phyloP scores from a whole-genome alignment of 1,140 invertebrate species.

The Dreissena polymorpha region DNA sequence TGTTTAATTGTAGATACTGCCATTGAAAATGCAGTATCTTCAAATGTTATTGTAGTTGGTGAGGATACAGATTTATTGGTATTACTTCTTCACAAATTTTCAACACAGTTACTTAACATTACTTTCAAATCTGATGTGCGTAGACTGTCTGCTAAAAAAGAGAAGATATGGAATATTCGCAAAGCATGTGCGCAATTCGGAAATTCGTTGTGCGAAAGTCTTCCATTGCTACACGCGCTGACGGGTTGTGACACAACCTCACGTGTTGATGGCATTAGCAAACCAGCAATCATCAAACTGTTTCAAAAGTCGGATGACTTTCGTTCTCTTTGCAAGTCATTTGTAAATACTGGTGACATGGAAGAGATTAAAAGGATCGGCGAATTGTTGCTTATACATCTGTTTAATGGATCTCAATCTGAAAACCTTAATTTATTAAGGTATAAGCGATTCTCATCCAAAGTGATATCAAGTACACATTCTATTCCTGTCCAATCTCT shows the following conservation, averaged over 20 bases:
- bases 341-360: neutral
- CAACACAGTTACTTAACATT: too few species aligned
- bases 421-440: neutral
- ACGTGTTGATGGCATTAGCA: neutral
- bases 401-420: neutral
- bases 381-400: neutral
- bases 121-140: too few species aligned
- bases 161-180: constrained; percentile 5
- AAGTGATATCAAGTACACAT: neutral
- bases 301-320: neutral
- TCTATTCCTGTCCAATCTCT: constrained; percentile 10
- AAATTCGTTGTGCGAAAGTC: neutral
- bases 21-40: too few species aligned
- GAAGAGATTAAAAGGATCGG: neutral
- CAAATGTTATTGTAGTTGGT: too few species aligned
- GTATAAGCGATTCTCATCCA: neutral
- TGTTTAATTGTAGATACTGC: constrained; percentile 45
- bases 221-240: neutral
- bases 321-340: neutral
- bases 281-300: neutral
- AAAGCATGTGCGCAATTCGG: neutral
- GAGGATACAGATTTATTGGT: too few species aligned
- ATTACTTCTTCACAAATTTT: too few species aligned
- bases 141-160: constrained; percentile 16
- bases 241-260: constrained; percentile 15